These are phyloP conservation scores for Semotilus atromaculatus DNA, from an alignment of 2,797 vertebrate species.

Conservation along the genomic window DNA sequence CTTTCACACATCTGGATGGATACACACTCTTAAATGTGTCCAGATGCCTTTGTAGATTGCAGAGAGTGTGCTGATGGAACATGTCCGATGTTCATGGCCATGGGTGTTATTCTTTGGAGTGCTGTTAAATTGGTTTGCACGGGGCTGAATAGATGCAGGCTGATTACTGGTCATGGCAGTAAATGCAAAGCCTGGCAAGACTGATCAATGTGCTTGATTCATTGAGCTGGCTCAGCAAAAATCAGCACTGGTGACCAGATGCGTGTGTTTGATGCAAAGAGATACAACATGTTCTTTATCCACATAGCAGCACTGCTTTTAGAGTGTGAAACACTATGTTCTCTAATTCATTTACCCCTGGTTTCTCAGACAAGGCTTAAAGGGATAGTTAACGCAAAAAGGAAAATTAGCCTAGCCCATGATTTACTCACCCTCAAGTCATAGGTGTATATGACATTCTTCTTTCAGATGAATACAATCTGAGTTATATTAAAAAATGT, in stretches of 20 bases:
- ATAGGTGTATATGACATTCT: no score
- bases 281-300: neutral
- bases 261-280: neutral
- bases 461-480: no score
- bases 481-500: no score
- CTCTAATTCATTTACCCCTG: neutral
- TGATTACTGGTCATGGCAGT: slow-evolving; percentile 66
- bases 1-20: neutral
- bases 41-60: slow-evolving; percentile 5
- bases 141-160: slow-evolving; percentile 68
- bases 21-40: neutral
- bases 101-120: slow-evolving; percentile 26
- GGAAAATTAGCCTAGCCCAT: no score
- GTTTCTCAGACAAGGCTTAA: no score
- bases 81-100: neutral
- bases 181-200: slow-evolving; percentile 64
- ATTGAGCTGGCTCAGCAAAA: slow-evolving; percentile 33
- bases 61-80: slow-evolving; percentile 6
- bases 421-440: no score
- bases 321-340: neutral
- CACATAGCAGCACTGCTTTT: neutral
- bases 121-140: slow-evolving; percentile 71
- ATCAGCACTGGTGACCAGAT: neutral
- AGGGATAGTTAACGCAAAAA: no score
- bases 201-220: slow-evolving; percentile 37